phyloP scores from a whole-genome alignment of 64 coral and sea anemone species.

The Actinia tenebrosa region DNA sequence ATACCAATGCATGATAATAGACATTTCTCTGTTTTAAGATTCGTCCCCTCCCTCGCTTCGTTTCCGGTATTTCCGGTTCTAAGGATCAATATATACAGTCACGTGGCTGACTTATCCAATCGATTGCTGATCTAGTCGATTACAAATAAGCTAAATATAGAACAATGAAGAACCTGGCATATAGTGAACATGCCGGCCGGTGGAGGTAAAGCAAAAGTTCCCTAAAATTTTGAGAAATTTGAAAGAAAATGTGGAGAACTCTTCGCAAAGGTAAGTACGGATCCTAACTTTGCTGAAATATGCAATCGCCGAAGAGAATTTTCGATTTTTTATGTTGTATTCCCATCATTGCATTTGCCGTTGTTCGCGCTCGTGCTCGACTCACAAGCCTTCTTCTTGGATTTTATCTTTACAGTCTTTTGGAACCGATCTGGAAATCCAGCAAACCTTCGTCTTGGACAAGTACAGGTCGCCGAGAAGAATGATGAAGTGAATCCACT shows the following conservation, averaged over 20 bases:
- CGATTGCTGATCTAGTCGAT: background rate
- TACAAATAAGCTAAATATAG: background rate
- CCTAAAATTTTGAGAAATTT: background rate
- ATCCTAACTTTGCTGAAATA: background rate
- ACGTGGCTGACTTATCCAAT: background rate
- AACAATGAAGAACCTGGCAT: background rate
- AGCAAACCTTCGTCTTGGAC: conserved; percentile 5
- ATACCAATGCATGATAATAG: background rate
- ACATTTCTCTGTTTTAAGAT: too few species aligned
- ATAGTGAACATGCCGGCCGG: background rate
- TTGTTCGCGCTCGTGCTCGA: background rate
- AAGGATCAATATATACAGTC: background rate
- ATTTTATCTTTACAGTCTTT: background rate
- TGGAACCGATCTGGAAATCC: conserved; percentile 7
- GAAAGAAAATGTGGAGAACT: conserved; percentile 12
- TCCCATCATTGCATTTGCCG: background rate
- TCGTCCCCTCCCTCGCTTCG: background rate
- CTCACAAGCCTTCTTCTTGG: background rate
- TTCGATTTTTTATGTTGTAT: background rate
- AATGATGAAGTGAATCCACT: conserved; percentile 13
- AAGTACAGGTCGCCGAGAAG: conserved; percentile 10
- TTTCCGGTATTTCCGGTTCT: background rate
- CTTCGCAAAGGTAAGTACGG: background rate
- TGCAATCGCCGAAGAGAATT: background rate
- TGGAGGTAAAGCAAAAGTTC: background rate